phyloP scores from a whole-genome alignment of 1,140 invertebrate species.

The Drosophila athabasca region DNA sequence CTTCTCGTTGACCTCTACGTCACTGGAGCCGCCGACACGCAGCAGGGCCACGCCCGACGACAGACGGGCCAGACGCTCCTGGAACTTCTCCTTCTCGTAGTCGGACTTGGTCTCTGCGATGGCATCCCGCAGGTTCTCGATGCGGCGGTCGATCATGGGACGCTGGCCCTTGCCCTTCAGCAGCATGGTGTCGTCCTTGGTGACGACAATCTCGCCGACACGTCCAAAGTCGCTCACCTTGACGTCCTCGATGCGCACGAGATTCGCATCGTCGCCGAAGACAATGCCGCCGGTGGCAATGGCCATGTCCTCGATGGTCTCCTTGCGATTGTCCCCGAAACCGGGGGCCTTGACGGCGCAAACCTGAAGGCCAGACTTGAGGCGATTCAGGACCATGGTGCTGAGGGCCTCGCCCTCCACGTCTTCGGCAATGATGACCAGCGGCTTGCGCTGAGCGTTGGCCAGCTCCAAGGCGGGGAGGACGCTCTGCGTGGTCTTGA shows the following conservation, averaged over 20 bases:
- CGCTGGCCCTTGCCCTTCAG: conserved; percentile 94
- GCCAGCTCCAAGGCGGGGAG: conserved; percentile 98
- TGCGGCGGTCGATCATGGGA: conserved; percentile 92
- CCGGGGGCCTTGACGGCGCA: conserved; percentile 99
- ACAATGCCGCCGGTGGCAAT: conserved; percentile 98
- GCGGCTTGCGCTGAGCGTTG: conserved; percentile 95
- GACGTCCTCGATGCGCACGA: conserved; percentile 97
- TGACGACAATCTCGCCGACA: conserved; percentile 97
- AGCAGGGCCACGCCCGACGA: conserved; percentile 97
- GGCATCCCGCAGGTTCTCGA: conserved; percentile 95
- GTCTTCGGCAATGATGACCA: conserved; percentile 99
- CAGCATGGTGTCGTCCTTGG: conserved; percentile 98
- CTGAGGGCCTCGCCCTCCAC: conserved; percentile 99
- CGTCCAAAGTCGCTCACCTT: conserved; percentile 94
- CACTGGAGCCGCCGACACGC: conserved; percentile 98
- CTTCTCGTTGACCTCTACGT: conserved; percentile 99
- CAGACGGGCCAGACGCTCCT: conserved; percentile 96
- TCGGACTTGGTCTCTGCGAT: conserved; percentile 97
- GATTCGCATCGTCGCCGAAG: conserved; percentile 99
- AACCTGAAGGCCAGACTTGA: conserved; percentile 98
- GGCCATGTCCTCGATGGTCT: conserved; percentile 98
- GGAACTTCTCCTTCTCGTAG: conserved; percentile 99
- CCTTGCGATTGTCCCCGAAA: conserved; percentile 99
- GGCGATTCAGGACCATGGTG: conserved; percentile 97
- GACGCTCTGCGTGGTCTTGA: conserved; percentile 97